Base-by-base conservation (phyloP, 2,113 vertebrate species). In the Melanotaenia duboulayi region DNA sequence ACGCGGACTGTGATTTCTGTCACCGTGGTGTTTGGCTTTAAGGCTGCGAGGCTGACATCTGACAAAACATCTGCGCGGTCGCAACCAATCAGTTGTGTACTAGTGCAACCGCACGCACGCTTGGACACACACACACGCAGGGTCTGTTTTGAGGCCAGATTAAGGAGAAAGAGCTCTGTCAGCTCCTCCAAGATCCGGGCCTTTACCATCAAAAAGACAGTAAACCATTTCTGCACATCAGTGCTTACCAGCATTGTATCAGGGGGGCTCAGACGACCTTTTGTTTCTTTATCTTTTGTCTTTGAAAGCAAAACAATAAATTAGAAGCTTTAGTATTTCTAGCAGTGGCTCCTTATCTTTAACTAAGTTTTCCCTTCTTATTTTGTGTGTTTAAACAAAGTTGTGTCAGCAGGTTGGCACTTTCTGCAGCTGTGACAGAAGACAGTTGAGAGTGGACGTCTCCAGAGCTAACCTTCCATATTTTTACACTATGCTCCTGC, bases 1-100 rank as follows among this genome's bases (percentile, higher is more conserved):
- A 90, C 74, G 81, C 55, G 23, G 81, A 75, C 75, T 71, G 83
- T 85, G 86, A 89, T 86, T 90, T 86, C 82, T 89, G 90, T 88
- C 90, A 85, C 78, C 48, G 81, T 66, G 68, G 57, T 68, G 81
- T 82, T 87, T 83, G 81, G 78, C 80, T 88, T 81, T 71, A 80
- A 84, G 74, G 71, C 78, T 70, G 74, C 1, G 50, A 75, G 70
- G 82, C 82, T 84, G 89, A 88, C 89, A 87, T 88, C 78, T 86
- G 87, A 87, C 87, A 85, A 86, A 86, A 89, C 82, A 76, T 74
- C 73, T 70, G 78, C 17, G 52, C 64, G 35, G 77, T 83, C 85
- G 80, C 84, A 79, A 84, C 65, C 85, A 68, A 46, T 51, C 82
- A 72, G 73, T 51, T 71, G 68, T 17, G 66, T 65, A 69, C 20